Evolutionary conservation across 2,797 vertebrate species (phyloP).

Genomic region (Enteromius mattozi): DNA sequence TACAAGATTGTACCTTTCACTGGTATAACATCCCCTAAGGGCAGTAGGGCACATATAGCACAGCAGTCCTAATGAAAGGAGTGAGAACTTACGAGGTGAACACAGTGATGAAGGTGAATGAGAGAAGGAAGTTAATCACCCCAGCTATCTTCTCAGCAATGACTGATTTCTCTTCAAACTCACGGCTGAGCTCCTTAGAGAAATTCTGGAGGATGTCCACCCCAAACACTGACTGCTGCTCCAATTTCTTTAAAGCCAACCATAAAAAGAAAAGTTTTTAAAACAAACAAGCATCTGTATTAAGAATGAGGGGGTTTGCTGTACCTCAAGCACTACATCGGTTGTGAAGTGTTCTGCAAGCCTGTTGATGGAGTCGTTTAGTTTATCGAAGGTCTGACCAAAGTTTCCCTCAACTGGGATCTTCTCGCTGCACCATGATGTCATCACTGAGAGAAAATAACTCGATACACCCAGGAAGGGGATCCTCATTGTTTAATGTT

Average conservation of each 20-base stretch:
- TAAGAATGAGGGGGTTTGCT: neutral
- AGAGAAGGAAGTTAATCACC: conserved; percentile 78
- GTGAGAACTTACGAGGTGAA: conserved; percentile 78
- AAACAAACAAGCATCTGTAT: neutral
- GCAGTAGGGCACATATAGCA: neutral
- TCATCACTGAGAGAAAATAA: conserved; percentile 67
- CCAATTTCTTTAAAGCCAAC: conserved; percentile 67
- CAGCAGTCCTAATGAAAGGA: neutral
- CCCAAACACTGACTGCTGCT: conserved; percentile 66
- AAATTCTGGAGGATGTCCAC: conserved; percentile 67
- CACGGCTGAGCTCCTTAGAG: conserved; percentile 68
- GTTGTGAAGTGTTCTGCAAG: conserved; percentile 81
- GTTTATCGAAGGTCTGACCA: conserved; percentile 78
- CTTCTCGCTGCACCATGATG: conserved; percentile 70
- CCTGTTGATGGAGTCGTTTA: conserved; percentile 76
- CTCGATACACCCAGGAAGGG: neutral
- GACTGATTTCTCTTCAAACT: conserved; percentile 64
- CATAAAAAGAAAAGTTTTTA: neutral
- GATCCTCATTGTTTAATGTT: neutral
- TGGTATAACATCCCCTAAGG: neutral
- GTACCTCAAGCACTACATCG: conserved; percentile 73
- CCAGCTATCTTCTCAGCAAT: conserved; percentile 61
- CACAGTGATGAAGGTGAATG: conserved; percentile 83
- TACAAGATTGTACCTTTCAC: neutral
- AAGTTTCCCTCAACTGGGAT: conserved; percentile 85